Conservation (phyloP, 2,113 vertebrate species). For the Lepidothrix coronata region DNA sequence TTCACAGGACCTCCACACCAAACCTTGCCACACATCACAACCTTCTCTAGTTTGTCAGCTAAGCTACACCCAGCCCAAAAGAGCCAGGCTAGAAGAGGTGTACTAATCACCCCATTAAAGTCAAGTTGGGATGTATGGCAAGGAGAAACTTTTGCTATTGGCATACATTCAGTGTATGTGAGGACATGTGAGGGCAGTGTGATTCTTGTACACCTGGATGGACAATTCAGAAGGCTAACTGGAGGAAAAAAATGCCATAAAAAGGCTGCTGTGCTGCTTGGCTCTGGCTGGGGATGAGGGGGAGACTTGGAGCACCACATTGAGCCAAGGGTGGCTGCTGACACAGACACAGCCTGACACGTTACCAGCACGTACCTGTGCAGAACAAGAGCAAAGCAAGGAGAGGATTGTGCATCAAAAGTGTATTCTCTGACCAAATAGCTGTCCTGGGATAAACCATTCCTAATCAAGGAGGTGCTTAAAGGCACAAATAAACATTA, state of each 20-base stretch:
- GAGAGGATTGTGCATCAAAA: background rate
- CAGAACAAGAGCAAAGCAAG: background rate
- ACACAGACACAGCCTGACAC: background rate
- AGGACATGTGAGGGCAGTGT: background rate
- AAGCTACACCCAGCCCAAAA: background rate
- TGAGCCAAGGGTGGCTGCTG: background rate
- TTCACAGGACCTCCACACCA: background rate
- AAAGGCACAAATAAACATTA: background rate
- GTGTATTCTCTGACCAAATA: background rate
- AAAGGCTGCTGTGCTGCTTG: background rate
- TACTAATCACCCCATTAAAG: too few relatives aligned
- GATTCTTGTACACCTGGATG: background rate
- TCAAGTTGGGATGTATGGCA: background rate
- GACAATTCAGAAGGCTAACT: background rate
- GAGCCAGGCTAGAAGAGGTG: background rate
- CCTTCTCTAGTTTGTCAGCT: background rate
- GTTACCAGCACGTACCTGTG: background rate
- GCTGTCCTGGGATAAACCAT: background rate
- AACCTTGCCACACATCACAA: background rate
- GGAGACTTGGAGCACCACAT: background rate
- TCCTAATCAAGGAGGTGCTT: background rate
- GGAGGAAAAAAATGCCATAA: background rate
- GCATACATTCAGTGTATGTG: background rate
- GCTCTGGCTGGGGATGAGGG: rapidly evolving
- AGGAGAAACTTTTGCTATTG: background rate